Evolutionary conservation across 2,888 invertebrate genomes (phyloP).

Genomic region (Noctuana brunneofusca): DNA sequence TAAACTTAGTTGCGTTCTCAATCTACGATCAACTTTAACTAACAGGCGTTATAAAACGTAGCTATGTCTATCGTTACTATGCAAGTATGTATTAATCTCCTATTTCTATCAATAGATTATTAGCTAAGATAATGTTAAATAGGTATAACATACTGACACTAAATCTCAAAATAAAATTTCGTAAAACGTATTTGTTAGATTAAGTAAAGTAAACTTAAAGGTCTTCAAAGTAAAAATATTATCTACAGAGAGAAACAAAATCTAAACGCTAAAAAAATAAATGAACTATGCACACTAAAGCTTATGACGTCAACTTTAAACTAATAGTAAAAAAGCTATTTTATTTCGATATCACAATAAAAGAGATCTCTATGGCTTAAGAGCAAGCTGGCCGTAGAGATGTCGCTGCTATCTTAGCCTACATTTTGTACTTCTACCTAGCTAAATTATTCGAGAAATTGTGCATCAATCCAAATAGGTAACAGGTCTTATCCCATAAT

Average conservation of each 20-base stretch:
- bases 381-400: conserved; percentile 52
- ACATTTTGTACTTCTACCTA: conserved; percentile 69
- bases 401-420: conserved; percentile 48
- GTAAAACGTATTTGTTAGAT: no score
- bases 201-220: no score
- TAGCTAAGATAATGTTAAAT: conserved; percentile 4
- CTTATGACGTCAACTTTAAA: conserved; percentile 26
- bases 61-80: neutral
- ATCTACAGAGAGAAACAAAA: neutral
- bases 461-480: conserved; percentile 54
- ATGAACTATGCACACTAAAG: conserved; percentile 9
- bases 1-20: conserved; percentile 41
- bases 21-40: conserved; percentile 52
- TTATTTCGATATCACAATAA: conserved; percentile 33
- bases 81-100: neutral
- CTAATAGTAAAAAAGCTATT: conserved; percentile 35
- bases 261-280: neutral
- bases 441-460: conserved; percentile 73
- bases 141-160: neutral
- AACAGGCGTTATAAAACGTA: conserved; percentile 25
- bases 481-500: conserved; percentile 26
- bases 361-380: conserved; percentile 23
- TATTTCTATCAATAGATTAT: conserved; percentile 11
- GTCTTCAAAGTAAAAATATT: neutral
- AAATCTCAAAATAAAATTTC: neutral